Evolutionary conservation across 2,113 vertebrate genomes (phyloP), one percentile per base, ranked within the genome.

Genomic region (Eulacestoma nigropectus): DNA sequence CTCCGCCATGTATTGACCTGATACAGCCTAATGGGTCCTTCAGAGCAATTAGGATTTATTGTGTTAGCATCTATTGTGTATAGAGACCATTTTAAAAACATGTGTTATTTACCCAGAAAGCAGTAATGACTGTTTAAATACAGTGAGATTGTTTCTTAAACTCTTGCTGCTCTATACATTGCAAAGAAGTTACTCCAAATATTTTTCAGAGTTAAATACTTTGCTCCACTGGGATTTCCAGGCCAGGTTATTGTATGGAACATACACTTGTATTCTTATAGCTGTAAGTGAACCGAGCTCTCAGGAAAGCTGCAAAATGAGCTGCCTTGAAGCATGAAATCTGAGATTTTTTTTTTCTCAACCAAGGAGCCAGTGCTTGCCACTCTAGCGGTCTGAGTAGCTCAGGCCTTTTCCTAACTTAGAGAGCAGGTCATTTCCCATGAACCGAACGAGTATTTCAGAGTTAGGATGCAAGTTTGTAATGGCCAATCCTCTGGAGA

Each of bases 11-110:
- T 90, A 94, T 96, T 97, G 97, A 97, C 94, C 95, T 88, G 94
- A 87, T 95, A 93, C 77, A 97, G 88, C 79, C 88, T 96, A 97
- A 97, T 97, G 95, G 96, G 95, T 92, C 97, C 96, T 97, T 97
- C 96, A 97, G 95, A 97, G 90, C 97, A 97, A 97, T 97, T 97
- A 97, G 95, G 95, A 93, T 95, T 94, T 93, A 95, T 96, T 97
- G 89, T 97, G 96, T 87, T 96, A 94, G 80, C 1, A 1, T 87
- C 94, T 76, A 95, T 92, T 97, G 93, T 97, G 91, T 92, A 93
- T 94, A 84, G 69, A 96, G 89, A 88, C 89, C 74, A 83, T 95
- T 97, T 91, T 57, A 84, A 93, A 96, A 97, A 96, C 93, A 90
- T 91, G 82, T 49, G 82, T 96, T 97, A 95, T 97, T 97, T 97